Percentiles rank a stretch among this genome's conserved stretches.
Conservation (phyloP, 2,113 vertebrate genomes). For the Ceyx margarethae region DNA sequence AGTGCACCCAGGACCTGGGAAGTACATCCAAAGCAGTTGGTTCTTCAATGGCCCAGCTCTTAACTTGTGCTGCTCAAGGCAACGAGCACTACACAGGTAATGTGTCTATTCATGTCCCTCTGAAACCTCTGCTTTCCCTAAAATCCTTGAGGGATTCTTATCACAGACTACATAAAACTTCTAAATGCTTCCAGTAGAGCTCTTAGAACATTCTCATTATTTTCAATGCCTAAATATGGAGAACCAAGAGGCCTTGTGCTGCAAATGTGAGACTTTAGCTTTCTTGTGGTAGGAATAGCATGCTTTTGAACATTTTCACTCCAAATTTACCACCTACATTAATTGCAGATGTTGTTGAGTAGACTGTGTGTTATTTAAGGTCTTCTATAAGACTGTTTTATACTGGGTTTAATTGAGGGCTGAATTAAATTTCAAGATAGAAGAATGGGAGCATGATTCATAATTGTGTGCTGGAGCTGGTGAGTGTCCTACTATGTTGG, state of each 20-base stretch:
- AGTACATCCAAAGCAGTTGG: slow-evolving; percentile 97
- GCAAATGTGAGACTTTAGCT: neutral
- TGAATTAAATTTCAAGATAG: neutral
- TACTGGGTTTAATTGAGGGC: neutral
- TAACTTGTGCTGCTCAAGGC: slow-evolving; percentile 96
- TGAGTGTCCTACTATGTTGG: neutral
- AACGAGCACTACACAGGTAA: slow-evolving; percentile 98
- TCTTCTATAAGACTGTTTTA: neutral
- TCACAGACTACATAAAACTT: neutral
- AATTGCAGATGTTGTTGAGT: neutral
- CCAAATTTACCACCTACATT: neutral
- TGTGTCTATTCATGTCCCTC: neutral
- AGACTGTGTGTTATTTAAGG: neutral
- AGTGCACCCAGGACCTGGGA: slow-evolving; percentile 96
- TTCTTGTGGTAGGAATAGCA: neutral
- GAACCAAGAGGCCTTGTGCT: neutral
- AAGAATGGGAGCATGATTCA: neutral
- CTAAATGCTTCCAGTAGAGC: neutral
- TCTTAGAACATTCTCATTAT: neutral
- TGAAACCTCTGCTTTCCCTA: neutral
- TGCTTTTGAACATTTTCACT: neutral
- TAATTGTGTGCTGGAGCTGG: neutral
- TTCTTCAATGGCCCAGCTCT: slow-evolving; percentile 95
- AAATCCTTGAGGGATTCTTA: neutral
- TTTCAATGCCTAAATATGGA: neutral